Evolutionary conservation across 2,113 vertebrate species (phyloP).

Genomic region (Sciurus niger): DNA sequence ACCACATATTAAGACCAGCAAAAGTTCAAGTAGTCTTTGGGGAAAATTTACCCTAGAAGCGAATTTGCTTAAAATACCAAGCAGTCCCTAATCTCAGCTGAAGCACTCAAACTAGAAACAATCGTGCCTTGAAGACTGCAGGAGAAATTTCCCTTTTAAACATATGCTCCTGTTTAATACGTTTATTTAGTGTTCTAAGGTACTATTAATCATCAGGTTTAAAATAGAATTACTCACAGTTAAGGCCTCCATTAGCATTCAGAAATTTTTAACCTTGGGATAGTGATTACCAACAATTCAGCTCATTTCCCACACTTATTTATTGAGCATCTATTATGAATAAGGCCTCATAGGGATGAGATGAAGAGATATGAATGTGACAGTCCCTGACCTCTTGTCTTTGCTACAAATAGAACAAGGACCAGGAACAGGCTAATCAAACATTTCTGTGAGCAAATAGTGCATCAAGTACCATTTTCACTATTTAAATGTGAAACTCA

Average conservation of each 20-base stretch:
- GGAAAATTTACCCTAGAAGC: neutral
- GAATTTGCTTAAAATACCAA: slow-evolving; percentile 18
- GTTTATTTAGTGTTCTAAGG: slow-evolving; percentile 42
- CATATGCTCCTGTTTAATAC: slow-evolving; percentile 57
- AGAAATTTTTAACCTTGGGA: slow-evolving; percentile 59
- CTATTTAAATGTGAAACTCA: slow-evolving; percentile 64
- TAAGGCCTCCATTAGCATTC: slow-evolving; percentile 59
- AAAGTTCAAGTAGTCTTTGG: slow-evolving; percentile 48
- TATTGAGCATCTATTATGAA: slow-evolving; percentile 61
- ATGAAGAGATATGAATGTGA: neutral
- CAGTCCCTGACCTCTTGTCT: slow-evolving; percentile 16
- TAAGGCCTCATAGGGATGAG: neutral
- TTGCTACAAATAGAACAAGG: slow-evolving; percentile 12
- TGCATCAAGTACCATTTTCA: slow-evolving; percentile 62
- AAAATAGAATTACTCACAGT: slow-evolving; percentile 65
- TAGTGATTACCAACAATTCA: neutral
- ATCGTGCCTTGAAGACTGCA: neutral
- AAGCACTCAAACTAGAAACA: slow-evolving; percentile 34
- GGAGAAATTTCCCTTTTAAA: slow-evolving; percentile 20
- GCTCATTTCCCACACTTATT: slow-evolving; percentile 45
- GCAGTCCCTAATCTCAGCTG: neutral
- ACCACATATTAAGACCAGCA: neutral
- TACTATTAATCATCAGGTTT: slow-evolving; percentile 60
- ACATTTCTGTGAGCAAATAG: slow-evolving; percentile 62
- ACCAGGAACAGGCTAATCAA: neutral